Evolutionary conservation across 92 coral and sea anemone species (phyloP).

Genomic region (Phenganax marumi): DNA sequence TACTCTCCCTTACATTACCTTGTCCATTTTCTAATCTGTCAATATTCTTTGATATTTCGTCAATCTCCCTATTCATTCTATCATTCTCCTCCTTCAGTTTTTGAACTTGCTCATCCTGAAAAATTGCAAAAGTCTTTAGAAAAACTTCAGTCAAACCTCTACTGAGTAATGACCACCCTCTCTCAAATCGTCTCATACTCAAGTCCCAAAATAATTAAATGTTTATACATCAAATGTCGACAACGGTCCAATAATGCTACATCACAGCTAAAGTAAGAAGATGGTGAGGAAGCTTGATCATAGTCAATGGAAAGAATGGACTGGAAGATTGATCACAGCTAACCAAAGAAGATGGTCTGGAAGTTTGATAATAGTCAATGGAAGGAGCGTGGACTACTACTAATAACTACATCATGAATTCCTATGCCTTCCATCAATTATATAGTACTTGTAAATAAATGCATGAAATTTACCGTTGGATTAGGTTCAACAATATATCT

Average conservation of each 20-base stretch:
- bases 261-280: background rate
- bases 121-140: background rate
- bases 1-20: conserved; percentile 11
- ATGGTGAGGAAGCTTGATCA: background rate
- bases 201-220: too few species aligned
- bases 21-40: conserved; percentile 38
- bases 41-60: conserved; percentile 37
- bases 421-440: too few species aligned
- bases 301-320: background rate
- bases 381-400: too few species aligned
- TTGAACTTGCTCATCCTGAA: conserved; percentile 18
- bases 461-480: conserved; percentile 27
- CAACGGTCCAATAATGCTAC: too few species aligned
- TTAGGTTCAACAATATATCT: conserved; percentile 25
- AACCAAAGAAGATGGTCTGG: too few species aligned
- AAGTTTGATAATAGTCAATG: too few species aligned
- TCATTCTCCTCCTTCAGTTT: background rate
- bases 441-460: too few species aligned
- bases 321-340: background rate
- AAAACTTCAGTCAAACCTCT: background rate
- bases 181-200: too few species aligned
- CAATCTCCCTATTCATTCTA: background rate
- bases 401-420: too few species aligned
- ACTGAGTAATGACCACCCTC: background rate
- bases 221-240: too few species aligned